These are phyloP conservation scores for Drosophila prolongata DNA, from an alignment of 2,888 invertebrate genomes.

Conservation along the genomic window DNA sequence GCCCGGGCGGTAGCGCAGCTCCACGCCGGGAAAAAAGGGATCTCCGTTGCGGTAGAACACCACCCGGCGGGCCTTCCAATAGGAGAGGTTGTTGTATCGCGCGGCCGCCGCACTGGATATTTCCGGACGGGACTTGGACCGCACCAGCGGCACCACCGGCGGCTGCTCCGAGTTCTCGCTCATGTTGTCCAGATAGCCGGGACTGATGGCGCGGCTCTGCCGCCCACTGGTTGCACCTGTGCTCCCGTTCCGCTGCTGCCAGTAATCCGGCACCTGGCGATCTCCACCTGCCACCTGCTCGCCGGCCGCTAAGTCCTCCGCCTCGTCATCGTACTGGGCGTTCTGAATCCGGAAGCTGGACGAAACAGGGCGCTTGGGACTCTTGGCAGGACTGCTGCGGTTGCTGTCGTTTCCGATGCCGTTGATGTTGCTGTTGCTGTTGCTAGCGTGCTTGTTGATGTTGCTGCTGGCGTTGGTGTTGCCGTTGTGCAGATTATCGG, in stretches of 20 bases:
- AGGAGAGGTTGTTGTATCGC: constrained; percentile 92
- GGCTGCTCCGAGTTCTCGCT: constrained; percentile 86
- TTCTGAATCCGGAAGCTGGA: constrained; percentile 63
- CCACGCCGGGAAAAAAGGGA: constrained; percentile 95
- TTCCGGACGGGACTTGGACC: constrained; percentile 84
- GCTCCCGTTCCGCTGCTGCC: constrained; percentile 80
- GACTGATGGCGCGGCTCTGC: constrained; percentile 73
- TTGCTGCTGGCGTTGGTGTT: constrained; percentile 23
- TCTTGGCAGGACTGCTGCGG: constrained; percentile 76
- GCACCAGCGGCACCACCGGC: constrained; percentile 82
- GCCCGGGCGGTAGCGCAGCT: constrained; percentile 94
- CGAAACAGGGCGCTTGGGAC: constrained; percentile 56
- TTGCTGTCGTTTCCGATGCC: constrained; percentile 48
- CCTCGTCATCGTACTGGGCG: constrained; percentile 67
- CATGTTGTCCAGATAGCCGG: constrained; percentile 86
- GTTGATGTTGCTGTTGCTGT: constrained; percentile 45
- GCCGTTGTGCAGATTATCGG: constrained; percentile 66
- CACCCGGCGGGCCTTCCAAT: constrained; percentile 94
- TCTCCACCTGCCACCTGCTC: constrained; percentile 46
- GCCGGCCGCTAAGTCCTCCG: constrained; percentile 70
- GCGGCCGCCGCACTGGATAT: constrained; percentile 85
- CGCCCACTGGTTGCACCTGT: constrained; percentile 58
- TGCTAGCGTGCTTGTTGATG: constrained; percentile 28
- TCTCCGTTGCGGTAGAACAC: constrained; percentile 97
- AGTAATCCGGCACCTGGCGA: constrained; percentile 62